phyloP scores from a whole-genome alignment of 2,797 vertebrate species.

The Parambassis ranga region DNA sequence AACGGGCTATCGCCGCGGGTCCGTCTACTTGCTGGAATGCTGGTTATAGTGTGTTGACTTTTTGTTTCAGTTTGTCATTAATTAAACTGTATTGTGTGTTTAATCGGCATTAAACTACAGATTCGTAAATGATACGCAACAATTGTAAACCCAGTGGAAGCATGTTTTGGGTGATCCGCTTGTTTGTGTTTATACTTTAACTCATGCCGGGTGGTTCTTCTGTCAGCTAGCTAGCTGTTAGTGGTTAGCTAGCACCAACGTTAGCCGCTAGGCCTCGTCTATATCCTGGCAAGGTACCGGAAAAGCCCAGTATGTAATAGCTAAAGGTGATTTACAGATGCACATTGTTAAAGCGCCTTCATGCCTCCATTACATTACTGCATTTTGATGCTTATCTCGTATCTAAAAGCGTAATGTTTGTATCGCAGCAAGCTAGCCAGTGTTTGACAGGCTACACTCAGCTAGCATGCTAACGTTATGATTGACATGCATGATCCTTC shows the following conservation, averaged over 20 bases:
- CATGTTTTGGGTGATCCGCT: neutral
- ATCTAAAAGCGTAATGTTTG: neutral
- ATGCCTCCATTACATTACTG: no score
- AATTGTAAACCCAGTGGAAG: no score
- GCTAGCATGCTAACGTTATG: constrained; percentile 33
- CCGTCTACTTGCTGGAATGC: constrained; percentile 62
- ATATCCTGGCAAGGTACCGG: constrained; percentile 31
- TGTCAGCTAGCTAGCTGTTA: constrained; percentile 19
- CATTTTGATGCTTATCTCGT: neutral
- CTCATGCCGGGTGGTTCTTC: constrained; percentile 28
- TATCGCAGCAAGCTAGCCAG: neutral
- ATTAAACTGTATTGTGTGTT: no score
- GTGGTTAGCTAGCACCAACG: constrained; percentile 7
- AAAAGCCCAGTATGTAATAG: constrained; percentile 2
- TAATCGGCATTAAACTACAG: no score
- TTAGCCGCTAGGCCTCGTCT: constrained; percentile 25
- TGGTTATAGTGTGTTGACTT: constrained; percentile 1
- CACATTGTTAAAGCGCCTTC: neutral
- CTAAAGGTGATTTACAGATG: neutral
- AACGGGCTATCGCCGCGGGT: neutral
- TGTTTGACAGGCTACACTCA: constrained; percentile 6
- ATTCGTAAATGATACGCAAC: no score
- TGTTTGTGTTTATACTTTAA: neutral
- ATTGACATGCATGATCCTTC: constrained; percentile 21
- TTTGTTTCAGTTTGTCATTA: no score